Base-by-base conservation (phyloP, 2,888 invertebrate genomes). In the Linnaemya vulpina region DNA sequence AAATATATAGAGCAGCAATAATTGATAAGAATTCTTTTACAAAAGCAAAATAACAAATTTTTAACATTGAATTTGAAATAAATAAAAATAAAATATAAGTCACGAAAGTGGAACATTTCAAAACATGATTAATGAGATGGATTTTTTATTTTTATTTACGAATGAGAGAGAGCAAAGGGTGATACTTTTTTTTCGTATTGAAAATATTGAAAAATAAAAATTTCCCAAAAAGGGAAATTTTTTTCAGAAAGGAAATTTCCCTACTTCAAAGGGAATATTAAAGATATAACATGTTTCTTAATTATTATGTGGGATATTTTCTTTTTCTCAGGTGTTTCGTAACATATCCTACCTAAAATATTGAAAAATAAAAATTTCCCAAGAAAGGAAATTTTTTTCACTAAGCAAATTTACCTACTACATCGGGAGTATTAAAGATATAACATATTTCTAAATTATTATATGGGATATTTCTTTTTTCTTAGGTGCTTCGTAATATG, bases 41-140 rank as follows among this genome's bases (percentile, higher is more conserved):
- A 38, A 11, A 11, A 62, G 20, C 40, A 38, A 40, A 35, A 68
- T 3, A 51, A 51, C 9, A 67, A 68, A 77, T 20, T 20, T 53
- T 70, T 79, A 79, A 71, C 63, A 71, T 79, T 79, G 63, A 71
- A 79, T 55, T 63, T 43, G 7, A 71, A 53, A 40, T 11, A 49
- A 13, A 65, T 11, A 49, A 10, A 49, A 46, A 46, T 4, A 46
- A 46, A 43, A 43, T n/a, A 40, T 38, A n/a, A 10, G 13, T 15
- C 15, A 11, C n/a, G 22, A 77, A 83, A 78, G 62, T 70, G 63
- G 62, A 70, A n/a, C 74, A 83, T 62, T 70, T 74, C 25, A 58
- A 53, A 68, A 53, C 15, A 68, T 77, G 51, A 83, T 73, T 73
- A 68, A 83, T 81, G 60, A 25, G 49, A 2, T n/a, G 2, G n/a